A percentile compares a stretch with the other conserved stretches of the same genome.
Evolutionary conservation across 2,113 vertebrate genomes (phyloP).

Genomic region (Lamprologus tigripictilis): DNA sequence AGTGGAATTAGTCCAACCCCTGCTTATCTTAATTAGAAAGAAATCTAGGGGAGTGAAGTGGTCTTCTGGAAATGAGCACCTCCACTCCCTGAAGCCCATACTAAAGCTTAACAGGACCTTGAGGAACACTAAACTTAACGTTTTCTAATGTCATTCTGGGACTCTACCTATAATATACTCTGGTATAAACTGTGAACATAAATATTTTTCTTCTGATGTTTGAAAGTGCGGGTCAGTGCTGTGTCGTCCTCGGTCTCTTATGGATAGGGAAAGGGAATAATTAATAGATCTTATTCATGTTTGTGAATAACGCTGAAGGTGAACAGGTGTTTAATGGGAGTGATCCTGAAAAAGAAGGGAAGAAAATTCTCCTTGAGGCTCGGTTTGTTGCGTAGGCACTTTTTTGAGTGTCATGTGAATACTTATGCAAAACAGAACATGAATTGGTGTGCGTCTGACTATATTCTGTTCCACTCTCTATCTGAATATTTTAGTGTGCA

Average conservation of each 20-base stretch:
- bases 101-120: not conserved
- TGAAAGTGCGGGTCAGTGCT: not conserved
- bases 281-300: not conserved
- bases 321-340: conserved; percentile 9
- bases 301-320: not conserved
- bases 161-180: not conserved
- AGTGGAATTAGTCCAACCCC: conserved; percentile 59
- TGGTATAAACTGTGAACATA: not conserved
- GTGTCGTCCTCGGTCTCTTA: not conserved
- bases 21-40: conserved; percentile 69
- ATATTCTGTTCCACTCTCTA: not conserved
- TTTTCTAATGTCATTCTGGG: not conserved
- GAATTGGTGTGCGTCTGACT: not conserved
- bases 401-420: not conserved
- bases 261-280: conserved; percentile 11
- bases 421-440: not conserved
- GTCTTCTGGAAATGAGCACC: conserved; percentile 38
- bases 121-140: not conserved
- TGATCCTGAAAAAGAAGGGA: not conserved
- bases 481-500: not conserved
- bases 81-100: conserved; percentile 17
- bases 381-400: not conserved
- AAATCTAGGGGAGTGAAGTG: conserved; percentile 57
- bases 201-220: not conserved
- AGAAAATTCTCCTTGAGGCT: not conserved